Conservation (phyloP, 2,888 invertebrate genomes). For the Apamea epomidion region DNA sequence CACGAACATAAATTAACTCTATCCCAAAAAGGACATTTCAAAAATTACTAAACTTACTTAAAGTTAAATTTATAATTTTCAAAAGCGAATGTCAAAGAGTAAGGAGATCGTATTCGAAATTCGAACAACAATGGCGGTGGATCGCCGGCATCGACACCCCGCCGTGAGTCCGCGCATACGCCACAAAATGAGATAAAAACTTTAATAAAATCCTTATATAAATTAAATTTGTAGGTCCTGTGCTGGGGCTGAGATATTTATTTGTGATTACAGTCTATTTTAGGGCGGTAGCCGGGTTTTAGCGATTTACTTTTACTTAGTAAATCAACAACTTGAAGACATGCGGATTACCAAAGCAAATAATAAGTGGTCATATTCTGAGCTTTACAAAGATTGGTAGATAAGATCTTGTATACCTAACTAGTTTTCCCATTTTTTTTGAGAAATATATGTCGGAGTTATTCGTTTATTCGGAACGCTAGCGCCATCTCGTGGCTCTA, state of each 20-base stretch:
- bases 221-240: slow-evolving; percentile 86
- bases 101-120: slow-evolving; percentile 84
- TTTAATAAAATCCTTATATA: slow-evolving; percentile 87
- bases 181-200: slow-evolving; percentile 84
- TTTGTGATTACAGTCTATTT: slow-evolving; percentile 72
- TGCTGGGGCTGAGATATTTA: slow-evolving; percentile 74
- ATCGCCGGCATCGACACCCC: slow-evolving; percentile 81
- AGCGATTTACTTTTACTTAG: slow-evolving; percentile 16
- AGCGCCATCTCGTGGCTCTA: too few species aligned
- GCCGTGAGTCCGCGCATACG: slow-evolving; percentile 81
- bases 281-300: slow-evolving; percentile 50
- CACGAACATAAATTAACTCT: slow-evolving; percentile 58
- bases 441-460: too few species aligned
- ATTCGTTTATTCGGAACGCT: too few species aligned
- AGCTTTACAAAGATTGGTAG: neutral
- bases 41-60: slow-evolving; percentile 82
- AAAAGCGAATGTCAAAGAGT: slow-evolving; percentile 85
- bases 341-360: neutral
- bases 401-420: neutral
- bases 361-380: neutral
- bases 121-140: slow-evolving; percentile 81
- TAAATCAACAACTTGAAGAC: neutral
- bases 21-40: slow-evolving; percentile 66
- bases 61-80: slow-evolving; percentile 86
- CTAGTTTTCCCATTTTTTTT: neutral